phyloP scores from a whole-genome alignment of 2,888 invertebrate species.

The Orthosia cruda region DNA sequence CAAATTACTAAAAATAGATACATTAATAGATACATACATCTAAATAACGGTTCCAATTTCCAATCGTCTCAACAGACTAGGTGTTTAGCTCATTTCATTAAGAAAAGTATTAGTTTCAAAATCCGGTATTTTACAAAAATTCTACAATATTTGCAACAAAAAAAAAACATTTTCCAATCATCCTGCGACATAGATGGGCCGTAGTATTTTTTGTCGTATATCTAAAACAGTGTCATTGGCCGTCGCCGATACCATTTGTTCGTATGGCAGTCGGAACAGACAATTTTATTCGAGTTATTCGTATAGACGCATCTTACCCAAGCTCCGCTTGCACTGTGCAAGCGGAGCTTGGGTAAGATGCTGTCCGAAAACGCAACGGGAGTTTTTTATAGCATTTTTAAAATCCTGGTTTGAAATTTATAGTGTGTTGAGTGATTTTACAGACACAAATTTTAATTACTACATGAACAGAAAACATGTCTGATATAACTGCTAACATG shows the following conservation, averaged over 20 bases:
- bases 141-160: not conserved
- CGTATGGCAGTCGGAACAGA: not conserved
- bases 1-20: too few relatives aligned
- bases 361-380: not conserved
- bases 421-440: not conserved
- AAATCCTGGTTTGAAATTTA: not conserved
- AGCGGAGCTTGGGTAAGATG: not conserved
- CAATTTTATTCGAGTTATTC: conserved; percentile 27
- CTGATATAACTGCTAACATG: too few relatives aligned
- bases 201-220: conserved; percentile 35
- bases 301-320: not conserved
- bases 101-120: too few relatives aligned
- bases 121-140: not conserved
- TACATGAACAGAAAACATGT: too few relatives aligned
- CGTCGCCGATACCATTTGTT: conserved; percentile 13
- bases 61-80: not conserved
- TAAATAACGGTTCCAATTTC: not conserved
- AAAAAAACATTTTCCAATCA: not conserved
- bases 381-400: not conserved
- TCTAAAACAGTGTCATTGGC: conserved; percentile 37
- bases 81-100: not conserved
- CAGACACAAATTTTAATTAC: too few relatives aligned
- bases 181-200: not conserved
- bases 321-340: too few relatives aligned
- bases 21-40: too few relatives aligned